Evolutionary conservation across 2,888 invertebrate genomes (phyloP), one percentile per base, ranked within the genome.

Genomic region (Graphium colonna): DNA sequence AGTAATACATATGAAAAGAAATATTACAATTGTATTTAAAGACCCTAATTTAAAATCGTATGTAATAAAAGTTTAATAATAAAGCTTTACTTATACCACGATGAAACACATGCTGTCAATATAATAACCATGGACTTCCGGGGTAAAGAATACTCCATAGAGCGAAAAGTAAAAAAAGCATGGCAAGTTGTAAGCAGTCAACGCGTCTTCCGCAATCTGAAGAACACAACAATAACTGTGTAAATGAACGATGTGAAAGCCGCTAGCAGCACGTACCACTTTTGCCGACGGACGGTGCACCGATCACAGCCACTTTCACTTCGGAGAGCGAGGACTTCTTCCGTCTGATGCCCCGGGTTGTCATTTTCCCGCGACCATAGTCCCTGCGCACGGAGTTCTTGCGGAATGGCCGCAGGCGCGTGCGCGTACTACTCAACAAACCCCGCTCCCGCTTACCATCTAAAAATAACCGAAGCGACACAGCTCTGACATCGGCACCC

Each of bases 311-410:
- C 68, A 97, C 94, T 91, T 97, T 97, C 63, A 97, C 95, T 90
- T 97, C 97, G 57, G 95, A 94, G 60, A 97, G 91, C 65, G 96
- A 95, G 41, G 96, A 96, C 85, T 97, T 97, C 90, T 97, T 97
- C 69, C 96, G 92, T 65, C 96, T 91, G 64, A 97, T 96, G 44
- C 95, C 95, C 69, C 95, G 93, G 64, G 95, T 93, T 68, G 95
- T 92, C 94, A 94, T 94, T 66, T 68, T 79, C 64, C 61, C 71
- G 69, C 64, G 64, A 55, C 66, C 71, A 68, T 66, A 57, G 60
- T 63, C 47, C 58, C 60, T 54, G 55, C 61, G 56, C 60, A 60
- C 59, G 60, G 69, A 71, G 67, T 69, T 67, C 64, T 66, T 64
- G 63, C 63, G 61, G 71, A 68, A 68, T 73, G 73, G 67, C 68